Conservation (phyloP, 2,113 vertebrate species). For the Phainopepla nitens region DNA sequence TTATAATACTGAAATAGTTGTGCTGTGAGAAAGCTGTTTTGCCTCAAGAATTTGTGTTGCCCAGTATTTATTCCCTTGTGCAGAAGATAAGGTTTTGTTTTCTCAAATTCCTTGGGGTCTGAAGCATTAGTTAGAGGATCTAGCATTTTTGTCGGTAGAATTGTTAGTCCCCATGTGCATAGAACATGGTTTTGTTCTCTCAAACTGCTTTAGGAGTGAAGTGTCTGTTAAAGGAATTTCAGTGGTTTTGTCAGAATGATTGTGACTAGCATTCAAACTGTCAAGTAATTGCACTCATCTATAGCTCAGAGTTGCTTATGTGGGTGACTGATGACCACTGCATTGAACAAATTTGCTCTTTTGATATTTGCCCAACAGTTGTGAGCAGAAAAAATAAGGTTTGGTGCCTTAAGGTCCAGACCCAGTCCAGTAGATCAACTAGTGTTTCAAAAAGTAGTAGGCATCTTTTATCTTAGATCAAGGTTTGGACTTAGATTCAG, state of each 20-base stretch:
- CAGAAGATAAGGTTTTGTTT: neutral
- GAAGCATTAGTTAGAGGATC: constrained; percentile 7
- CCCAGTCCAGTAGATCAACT: neutral
- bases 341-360: neutral
- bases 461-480: neutral
- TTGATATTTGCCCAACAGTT: neutral
- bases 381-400: neutral
- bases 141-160: neutral
- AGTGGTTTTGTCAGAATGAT: neutral
- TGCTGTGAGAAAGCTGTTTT: neutral
- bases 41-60: neutral
- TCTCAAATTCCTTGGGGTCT: neutral
- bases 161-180: neutral
- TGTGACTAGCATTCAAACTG: neutral
- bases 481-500: neutral
- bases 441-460: neutral
- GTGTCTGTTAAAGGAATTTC: neutral
- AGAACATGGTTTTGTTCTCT: neutral
- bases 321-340: neutral
- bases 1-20: neutral
- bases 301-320: neutral
- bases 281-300: neutral
- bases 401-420: neutral
- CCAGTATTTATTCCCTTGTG: neutral
- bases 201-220: neutral